These are phyloP conservation scores for Alcedo atthis DNA, from an alignment of 2,797 vertebrate genomes.

Conservation along the genomic window DNA sequence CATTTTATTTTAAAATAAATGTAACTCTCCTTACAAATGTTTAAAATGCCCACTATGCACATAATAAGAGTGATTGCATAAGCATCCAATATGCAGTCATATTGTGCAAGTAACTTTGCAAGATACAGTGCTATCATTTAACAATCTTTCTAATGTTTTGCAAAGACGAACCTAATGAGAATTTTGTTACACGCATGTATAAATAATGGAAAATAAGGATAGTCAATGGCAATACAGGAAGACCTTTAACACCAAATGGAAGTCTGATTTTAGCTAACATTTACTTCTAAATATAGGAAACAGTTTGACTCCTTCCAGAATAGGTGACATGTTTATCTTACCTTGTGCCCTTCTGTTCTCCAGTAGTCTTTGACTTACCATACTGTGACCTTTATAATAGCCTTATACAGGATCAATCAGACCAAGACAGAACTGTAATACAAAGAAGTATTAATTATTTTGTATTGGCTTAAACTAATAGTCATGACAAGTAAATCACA, in stretches of 20 bases:
- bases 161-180: neutral
- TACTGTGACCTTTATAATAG: slow-evolving; percentile 63
- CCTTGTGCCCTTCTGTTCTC: neutral
- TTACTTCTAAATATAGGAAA: neutral
- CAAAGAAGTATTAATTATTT: slow-evolving; percentile 55
- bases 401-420: slow-evolving; percentile 65
- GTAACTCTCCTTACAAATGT: neutral
- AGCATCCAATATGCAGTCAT: neutral
- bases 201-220: neutral
- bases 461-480: slow-evolving; percentile 59
- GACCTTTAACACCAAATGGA: neutral
- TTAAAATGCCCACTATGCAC: neutral
- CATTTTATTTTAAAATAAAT: neutral
- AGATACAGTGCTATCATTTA: neutral
- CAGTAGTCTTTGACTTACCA: slow-evolving; percentile 25
- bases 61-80: neutral
- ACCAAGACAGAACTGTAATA: slow-evolving; percentile 29
- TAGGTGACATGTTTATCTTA: slow-evolving; percentile 36
- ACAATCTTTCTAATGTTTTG: neutral
- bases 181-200: neutral
- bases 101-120: neutral
- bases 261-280: slow-evolving; percentile 18
- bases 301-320: slow-evolving; percentile 7
- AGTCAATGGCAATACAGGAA: neutral
- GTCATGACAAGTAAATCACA: slow-evolving; percentile 56